A percentile compares a stretch with the other conserved stretches of the same genome.
phyloP scores from a whole-genome alignment of 2,113 vertebrate genomes.

The Peromyscus leucopus region DNA sequence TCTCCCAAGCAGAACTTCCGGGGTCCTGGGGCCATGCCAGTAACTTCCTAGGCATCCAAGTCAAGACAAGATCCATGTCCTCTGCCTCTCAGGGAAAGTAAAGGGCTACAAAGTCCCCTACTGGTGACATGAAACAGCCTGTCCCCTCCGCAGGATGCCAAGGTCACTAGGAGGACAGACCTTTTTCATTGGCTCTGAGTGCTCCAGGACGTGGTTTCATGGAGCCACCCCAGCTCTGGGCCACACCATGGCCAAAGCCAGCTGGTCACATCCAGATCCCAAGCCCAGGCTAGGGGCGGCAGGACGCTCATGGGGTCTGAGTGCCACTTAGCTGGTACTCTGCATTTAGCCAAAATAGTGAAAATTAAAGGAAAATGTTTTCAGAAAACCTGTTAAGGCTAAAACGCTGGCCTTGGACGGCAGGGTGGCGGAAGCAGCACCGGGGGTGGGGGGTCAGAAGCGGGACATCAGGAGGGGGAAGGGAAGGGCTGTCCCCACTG shows the following conservation, averaged over 20 bases:
- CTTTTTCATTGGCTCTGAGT: fast-evolving
- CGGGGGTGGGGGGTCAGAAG: not conserved
- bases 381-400: constrained; percentile 58
- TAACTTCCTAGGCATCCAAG: not conserved
- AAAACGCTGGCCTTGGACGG: constrained; percentile 35
- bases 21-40: constrained; percentile 36
- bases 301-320: not conserved
- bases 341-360: not conserved
- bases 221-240: not conserved
- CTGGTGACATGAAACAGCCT: not conserved
- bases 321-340: not conserved
- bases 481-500: not conserved
- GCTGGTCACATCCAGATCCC: not conserved
- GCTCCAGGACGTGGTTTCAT: not conserved
- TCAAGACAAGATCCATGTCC: fast-evolving
- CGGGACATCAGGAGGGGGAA: not conserved
- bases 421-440: not conserved
- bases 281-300: not conserved
- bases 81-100: not conserved
- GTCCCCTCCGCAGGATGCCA: not conserved
- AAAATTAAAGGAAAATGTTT: not conserved
- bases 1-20: not conserved
- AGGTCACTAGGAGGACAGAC: not conserved
- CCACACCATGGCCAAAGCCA: not conserved
- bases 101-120: not conserved